A percentile compares a stretch with the other conserved stretches of the same genome.
Evolutionary conservation across 2,113 vertebrate genomes (phyloP).

Genomic region (Galbula dea): DNA sequence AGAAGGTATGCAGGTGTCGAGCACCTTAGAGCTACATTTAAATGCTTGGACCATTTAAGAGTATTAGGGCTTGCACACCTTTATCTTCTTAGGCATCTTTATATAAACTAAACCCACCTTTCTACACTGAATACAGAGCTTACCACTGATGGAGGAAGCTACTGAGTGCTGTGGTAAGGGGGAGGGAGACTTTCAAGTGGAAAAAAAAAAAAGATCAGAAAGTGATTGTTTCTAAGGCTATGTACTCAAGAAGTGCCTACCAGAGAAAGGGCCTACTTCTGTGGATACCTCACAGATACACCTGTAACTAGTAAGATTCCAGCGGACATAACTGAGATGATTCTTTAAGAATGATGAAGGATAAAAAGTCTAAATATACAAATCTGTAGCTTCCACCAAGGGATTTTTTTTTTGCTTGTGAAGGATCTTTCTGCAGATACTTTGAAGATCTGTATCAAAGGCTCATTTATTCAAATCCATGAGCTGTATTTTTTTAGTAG

Average conservation of each 20-base stretch:
- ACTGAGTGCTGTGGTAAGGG: not conserved
- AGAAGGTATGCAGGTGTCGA: rapidly evolving
- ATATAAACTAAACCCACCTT: not conserved
- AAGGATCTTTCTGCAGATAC: not conserved
- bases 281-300: not conserved
- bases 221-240: not conserved
- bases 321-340: not conserved
- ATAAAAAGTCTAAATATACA: not conserved
- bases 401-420: not conserved
- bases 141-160: not conserved
- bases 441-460: not conserved
- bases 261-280: not conserved
- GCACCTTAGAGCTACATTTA: rapidly evolving
- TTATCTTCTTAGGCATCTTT: not conserved
- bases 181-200: not conserved
- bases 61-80: not conserved
- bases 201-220: not conserved
- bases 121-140: not conserved
- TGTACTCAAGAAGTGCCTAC: not conserved
- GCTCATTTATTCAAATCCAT: not conserved
- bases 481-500: not conserved
- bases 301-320: not conserved
- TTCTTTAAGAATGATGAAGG: not conserved
- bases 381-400: rapidly evolving
- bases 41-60: not conserved